Evolutionary conservation across 1,140 invertebrate genomes (phyloP), one percentile per base, ranked within the genome.

Genomic region (Caenorhabditis inopinata): DNA sequence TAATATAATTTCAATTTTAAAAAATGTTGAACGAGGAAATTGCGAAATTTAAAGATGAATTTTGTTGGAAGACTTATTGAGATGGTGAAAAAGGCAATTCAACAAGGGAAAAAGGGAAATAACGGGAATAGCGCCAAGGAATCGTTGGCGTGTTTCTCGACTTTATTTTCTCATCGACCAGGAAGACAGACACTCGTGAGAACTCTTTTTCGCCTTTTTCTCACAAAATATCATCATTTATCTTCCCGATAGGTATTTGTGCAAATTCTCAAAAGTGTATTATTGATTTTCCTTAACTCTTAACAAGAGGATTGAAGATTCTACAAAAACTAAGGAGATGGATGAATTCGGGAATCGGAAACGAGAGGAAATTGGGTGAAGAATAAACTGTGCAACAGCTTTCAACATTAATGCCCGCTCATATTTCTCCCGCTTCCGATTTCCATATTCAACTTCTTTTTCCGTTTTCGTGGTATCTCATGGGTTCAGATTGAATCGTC

Each of bases 141-240:
- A 38, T 21, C 32, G n/a, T 68, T 68, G 32, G 58, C 58, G 58
- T 21, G 1, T 25, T 32, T 16, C n/a, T 42, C 32, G 58, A 21
- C 23, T 68, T 68, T 68, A 29, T 68, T 21, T 68, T 68, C 38
- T 68, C 32, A 9, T 32, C 38, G 7, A 18, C 58, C 5, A 42
- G 38, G 5, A 5, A 5, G 5, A 12, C 11, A 32, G 58, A 38
- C 58, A 68, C 58, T 68, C 38, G 58, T 38, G 58, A 68, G 58
- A 68, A 68, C 58, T 68, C 58, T 68, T 68, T 68, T 32, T 68
- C 58, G 32, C 58, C n/a, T 68, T 68, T 68, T 68, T 12, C 32
- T 35, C 58, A 29, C 58, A 42, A 68, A 68, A 68, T 68, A 68
- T 68, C 58, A 68, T 68, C 58, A 68, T 21, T 68, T 42, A 12